phyloP scores from a whole-genome alignment of 2,888 invertebrate genomes.

The Cantharis flavilabris region DNA sequence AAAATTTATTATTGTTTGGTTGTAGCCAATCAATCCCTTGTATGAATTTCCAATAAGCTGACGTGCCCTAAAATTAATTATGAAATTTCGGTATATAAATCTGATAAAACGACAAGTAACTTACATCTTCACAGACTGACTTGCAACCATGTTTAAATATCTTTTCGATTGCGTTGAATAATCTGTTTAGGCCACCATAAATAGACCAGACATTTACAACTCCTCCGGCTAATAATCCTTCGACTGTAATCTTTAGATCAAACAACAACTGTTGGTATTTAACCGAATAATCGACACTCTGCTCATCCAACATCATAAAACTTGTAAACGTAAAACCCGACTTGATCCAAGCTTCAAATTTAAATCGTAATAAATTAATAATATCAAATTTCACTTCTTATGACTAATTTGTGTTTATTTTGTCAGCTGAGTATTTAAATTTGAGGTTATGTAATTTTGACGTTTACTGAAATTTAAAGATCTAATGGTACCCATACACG shows the following conservation, averaged over 20 bases:
- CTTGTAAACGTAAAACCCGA: not conserved
- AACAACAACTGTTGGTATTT: constrained; percentile 59
- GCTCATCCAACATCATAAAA: not conserved
- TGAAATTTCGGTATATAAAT: not conserved
- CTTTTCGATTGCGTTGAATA: constrained; percentile 60
- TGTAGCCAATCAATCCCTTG: constrained; percentile 66
- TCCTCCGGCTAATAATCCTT: constrained; percentile 61
- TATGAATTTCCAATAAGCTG: constrained; percentile 61
- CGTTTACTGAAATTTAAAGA: not conserved
- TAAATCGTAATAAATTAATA: not conserved
- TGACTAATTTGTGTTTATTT: not conserved
- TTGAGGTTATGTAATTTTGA: not conserved
- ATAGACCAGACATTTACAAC: constrained; percentile 65
- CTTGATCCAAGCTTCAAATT: not conserved
- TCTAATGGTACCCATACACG: not conserved
- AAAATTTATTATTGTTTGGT: constrained; percentile 60
- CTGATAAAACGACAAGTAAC: constrained; percentile 28
- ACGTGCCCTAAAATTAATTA: constrained; percentile 53
- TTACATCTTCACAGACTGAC: constrained; percentile 53
- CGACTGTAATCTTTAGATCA: constrained; percentile 61
- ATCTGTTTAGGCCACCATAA: constrained; percentile 62
- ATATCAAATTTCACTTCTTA: not conserved
- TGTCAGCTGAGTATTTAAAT: not conserved
- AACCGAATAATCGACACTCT: constrained; percentile 7
- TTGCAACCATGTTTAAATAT: constrained; percentile 64